Conservation (phyloP, 2,797 vertebrate genomes). For the Presbytis comata region DNA sequence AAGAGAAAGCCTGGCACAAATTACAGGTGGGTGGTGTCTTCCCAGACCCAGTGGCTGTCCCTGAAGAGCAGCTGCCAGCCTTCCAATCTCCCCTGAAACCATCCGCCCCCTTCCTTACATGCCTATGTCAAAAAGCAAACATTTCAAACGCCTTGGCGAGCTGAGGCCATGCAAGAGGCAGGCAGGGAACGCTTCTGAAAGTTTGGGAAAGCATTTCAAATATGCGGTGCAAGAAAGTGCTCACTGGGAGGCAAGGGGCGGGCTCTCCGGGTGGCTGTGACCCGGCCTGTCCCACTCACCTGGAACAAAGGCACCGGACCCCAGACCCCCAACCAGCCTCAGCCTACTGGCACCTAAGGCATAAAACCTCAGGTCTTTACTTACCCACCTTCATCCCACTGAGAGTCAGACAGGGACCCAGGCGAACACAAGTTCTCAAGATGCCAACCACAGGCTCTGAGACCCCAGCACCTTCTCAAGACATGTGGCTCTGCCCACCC, state of each 20-base stretch:
- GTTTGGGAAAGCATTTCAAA: conserved; percentile 63
- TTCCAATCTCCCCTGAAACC: neutral
- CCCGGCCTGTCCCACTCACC: neutral
- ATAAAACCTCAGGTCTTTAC: neutral
- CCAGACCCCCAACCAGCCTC: neutral
- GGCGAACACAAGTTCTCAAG: neutral
- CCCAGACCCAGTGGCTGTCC: neutral
- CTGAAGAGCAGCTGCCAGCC: neutral
- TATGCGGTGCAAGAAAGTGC: neutral
- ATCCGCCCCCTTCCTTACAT: neutral
- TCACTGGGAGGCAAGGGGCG: neutral
- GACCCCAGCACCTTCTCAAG: neutral
- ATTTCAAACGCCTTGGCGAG: conserved; percentile 6
- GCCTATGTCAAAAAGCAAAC: conserved; percentile 65
- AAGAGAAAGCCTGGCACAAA: neutral
- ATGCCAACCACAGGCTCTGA: neutral
- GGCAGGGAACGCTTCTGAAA: conserved; percentile 26
- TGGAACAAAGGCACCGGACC: neutral
- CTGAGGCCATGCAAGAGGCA: neutral
- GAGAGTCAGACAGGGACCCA: neutral
- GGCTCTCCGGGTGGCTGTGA: neutral
- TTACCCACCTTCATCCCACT: neutral
- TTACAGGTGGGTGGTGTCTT: neutral
- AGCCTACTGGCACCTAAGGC: too few species aligned
- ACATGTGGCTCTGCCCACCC: neutral